Base-by-base conservation (phyloP, 1,140 invertebrate genomes). In the Frieseomelitta varia region DNA sequence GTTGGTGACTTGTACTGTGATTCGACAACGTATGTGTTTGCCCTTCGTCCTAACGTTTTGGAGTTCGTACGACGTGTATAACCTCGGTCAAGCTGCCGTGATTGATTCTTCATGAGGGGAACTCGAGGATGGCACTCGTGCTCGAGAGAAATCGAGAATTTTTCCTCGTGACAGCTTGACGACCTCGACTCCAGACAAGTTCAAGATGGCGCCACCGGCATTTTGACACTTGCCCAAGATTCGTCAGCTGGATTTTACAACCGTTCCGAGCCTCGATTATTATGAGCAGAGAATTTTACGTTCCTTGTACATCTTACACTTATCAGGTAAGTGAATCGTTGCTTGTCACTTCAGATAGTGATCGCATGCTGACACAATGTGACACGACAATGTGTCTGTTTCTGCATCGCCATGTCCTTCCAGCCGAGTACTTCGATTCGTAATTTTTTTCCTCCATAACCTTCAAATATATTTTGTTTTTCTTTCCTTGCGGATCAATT, bases 261-360 rank as follows among this genome's bases (percentile, higher is more conserved):
- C 71, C 76, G 79, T 69, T 79, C 76, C 82, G 73, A 81, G 78
- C 67, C 21, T 39, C 76, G 67, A 81, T 80, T 91, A 94, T 93
- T 93, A 94, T 93, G 93, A 94, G 92, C 92, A 94, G 93, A 92
- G 93, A 94, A 91, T 94, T 94, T 79, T 93, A 91, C 92, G 93
- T 94, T 27, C 91, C 93, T 71, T 93, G 93, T 89, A 91, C 92
- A 85, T 91, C 93, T 88, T 94, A 93, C 92, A 91, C 91, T 87
- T 93, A 94, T 92, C 92, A 93, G 93, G 93, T 94, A 78, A 92
- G 92, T 85, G 15, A 30, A 67, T 80, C 30, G 63, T 79, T 34
- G n/a, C 51, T 65, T 58, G 51, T 61, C 58, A 71, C 63, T 79
- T 14, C 21, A 15, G 1, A 2, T 15, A 10, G 4, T 51, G 55